A percentile compares a stretch with the other conserved stretches of the same genome.
Evolutionary conservation across 2,113 vertebrate species (phyloP).

Genomic region (Lasiurus borealis): DNA sequence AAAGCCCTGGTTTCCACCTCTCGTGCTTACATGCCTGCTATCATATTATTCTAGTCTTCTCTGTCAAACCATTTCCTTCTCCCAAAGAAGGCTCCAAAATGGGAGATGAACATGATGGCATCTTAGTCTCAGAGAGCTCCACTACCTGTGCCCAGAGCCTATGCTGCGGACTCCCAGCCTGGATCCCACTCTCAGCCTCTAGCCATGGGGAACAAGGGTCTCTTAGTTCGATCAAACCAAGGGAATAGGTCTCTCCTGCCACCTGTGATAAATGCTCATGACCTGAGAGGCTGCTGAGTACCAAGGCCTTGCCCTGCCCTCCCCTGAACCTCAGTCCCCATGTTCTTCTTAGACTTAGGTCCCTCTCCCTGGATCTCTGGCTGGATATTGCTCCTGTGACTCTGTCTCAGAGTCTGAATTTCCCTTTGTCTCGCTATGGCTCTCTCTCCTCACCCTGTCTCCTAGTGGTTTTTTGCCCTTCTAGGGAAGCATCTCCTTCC

Average conservation of each 20-base stretch:
- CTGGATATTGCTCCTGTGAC: no score
- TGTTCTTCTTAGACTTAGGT: background rate
- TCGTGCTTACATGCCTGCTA: background rate
- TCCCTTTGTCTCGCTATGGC: background rate
- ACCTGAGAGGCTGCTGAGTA: background rate
- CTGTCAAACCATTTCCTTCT: background rate
- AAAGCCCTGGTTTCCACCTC: no score
- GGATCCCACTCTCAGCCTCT: background rate
- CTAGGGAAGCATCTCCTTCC: background rate
- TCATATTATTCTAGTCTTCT: background rate
- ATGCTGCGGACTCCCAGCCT: background rate
- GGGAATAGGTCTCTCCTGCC: background rate
- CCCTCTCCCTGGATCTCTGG: background rate
- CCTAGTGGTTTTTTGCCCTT: background rate
- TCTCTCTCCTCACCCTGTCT: fast-evolving
- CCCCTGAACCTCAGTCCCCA: background rate
- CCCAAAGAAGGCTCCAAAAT: no score
- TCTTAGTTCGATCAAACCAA: background rate
- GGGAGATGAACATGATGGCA: background rate
- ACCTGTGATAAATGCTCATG: background rate
- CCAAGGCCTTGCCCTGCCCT: no score
- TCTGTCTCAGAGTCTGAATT: background rate
- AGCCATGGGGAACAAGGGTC: fast-evolving
- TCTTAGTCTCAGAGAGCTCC: no score
- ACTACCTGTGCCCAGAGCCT: no score